These are phyloP conservation scores for Prionailurus bengalensis DNA, from an alignment of 2,113 vertebrate genomes.

Conservation along the genomic window DNA sequence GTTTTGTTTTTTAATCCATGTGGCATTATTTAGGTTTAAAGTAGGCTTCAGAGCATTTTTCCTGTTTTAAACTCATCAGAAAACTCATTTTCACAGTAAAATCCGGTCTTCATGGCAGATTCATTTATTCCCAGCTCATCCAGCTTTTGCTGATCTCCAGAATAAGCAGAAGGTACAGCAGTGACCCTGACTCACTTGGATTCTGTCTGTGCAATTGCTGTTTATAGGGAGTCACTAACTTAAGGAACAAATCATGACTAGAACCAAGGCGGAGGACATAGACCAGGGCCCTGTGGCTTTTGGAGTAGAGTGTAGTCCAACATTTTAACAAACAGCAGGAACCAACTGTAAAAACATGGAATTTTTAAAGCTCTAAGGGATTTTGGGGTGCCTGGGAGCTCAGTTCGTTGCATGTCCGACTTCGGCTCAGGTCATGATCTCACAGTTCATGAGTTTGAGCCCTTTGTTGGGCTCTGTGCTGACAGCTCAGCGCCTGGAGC, in stretches of 20 bases:
- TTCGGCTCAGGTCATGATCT: no score
- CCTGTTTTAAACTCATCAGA: slow-evolving; percentile 15
- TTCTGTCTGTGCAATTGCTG: slow-evolving; percentile 31
- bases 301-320: not conserved
- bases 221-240: not conserved
- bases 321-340: not conserved
- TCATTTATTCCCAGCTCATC: not conserved
- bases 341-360: not conserved
- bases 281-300: not conserved
- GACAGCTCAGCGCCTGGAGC: no score
- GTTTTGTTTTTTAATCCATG: slow-evolving; percentile 17
- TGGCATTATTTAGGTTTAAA: slow-evolving; percentile 19
- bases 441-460: no score
- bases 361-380: not conserved
- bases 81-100: slow-evolving; percentile 53
- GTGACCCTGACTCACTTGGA: not conserved
- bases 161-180: not conserved
- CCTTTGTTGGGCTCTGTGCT: no score
- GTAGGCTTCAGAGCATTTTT: slow-evolving; percentile 47
- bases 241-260: not conserved
- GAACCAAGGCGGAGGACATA: not conserved
- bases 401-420: no score
- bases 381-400: not conserved
- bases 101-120: slow-evolving; percentile 38
- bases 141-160: not conserved